Base-by-base conservation (phyloP, 2,888 invertebrate species). In the Acrobasis suavella region DNA sequence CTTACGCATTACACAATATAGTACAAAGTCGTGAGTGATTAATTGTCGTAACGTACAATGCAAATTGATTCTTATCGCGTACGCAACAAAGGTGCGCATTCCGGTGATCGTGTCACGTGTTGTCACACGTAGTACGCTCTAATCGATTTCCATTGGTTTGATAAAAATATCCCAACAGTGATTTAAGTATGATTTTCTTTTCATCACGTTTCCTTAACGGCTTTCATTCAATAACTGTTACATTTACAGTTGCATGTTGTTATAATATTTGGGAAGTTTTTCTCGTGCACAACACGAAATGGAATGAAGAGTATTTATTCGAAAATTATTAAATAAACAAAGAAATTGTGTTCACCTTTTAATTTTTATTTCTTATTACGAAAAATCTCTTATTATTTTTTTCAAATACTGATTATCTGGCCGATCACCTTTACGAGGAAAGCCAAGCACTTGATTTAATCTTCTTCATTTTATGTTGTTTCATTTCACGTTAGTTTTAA, bases 141-240 rank as follows among this genome's bases (percentile, higher is more conserved):
- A 69, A 69, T 69, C 65, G 67, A 69, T 69, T 69, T 67, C 69
- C 62, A 64, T 65, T 60, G 69, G 65, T 65, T 65, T 69, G 69
- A 60, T 60, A 51, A 60, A 60, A 59, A 59, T 49, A 56, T 56
- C 42, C 56, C 42, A 55, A n/a, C 9, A 39, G 42, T 42, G 56
- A 55, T 38, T 55, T 55, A 15, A 55, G 22, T 22, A 16, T n/a
- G 42, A 39, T 56, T 56, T 56, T 46, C 17, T 42, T 17, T 42
- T 42, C 42, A 56, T 42, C 56, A 42, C 56, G 56, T 56, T 56
- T 52, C 9, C 39, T 1, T 16, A 16, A 15, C 55, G 3, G 16
- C 38, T 39, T 55, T 55, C 55, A 39, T 55, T 39, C 55, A 55
- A 55, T 56, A 56, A 56, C 56, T 56, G 56, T 56, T 16, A 17